A percentile compares a stretch with the other conserved stretches of the same genome.
Conservation (phyloP, 1,140 invertebrate genomes). For the Dolichoris vasculosae region DNA sequence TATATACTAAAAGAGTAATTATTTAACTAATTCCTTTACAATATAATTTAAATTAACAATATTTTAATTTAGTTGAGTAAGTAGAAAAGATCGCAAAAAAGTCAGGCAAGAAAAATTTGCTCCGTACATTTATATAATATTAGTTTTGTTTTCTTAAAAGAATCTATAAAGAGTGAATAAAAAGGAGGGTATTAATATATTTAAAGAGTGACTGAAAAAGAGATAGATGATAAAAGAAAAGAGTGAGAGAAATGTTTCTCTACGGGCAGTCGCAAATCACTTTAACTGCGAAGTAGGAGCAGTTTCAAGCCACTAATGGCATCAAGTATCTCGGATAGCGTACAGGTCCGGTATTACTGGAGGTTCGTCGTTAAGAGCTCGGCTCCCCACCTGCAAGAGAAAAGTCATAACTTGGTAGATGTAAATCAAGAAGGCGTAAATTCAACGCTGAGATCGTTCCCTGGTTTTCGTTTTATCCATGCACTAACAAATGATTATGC, state of each 20-base stretch:
- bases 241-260: constrained; percentile 32
- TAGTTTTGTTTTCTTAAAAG: no score
- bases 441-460: neutral
- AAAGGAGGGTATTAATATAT: no score
- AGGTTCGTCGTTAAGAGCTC: constrained; percentile 34
- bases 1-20: no score
- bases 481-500: constrained; percentile 26
- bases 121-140: no score
- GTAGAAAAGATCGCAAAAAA: constrained; percentile 39
- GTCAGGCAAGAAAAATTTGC: neutral
- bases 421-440: constrained; percentile 48
- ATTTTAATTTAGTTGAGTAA: constrained; percentile 49
- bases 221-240: neutral
- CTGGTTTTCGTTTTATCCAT: neutral
- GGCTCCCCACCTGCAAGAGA: constrained; percentile 39
- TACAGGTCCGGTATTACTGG: constrained; percentile 61
- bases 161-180: no score
- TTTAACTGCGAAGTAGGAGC: constrained; percentile 71
- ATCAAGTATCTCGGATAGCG: constrained; percentile 73
- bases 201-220: no score
- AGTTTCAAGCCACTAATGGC: constrained; percentile 74
- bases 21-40: no score
- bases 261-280: constrained; percentile 72
- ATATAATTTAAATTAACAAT: no score
- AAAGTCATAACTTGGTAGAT: constrained; percentile 49